A percentile compares a stretch with the other conserved stretches of the same genome.
These are phyloP conservation scores for Morone chrysops DNA, from an alignment of 2,113 vertebrate genomes.

Conservation along the genomic window DNA sequence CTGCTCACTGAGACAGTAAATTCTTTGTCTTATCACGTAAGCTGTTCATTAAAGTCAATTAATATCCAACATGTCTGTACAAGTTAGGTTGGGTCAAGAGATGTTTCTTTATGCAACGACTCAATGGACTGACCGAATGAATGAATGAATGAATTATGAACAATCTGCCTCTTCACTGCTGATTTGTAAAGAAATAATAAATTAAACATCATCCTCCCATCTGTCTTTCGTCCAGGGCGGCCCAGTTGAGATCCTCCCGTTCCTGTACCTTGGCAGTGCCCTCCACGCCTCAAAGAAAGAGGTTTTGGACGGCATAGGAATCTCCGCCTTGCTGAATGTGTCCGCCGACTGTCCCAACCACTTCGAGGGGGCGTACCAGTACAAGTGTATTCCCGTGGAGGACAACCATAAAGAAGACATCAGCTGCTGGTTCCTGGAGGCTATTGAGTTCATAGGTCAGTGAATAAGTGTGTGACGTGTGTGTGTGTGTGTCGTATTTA, in stretches of 20 bases:
- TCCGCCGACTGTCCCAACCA: slow-evolving; percentile 98
- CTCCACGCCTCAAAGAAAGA: slow-evolving; percentile 97
- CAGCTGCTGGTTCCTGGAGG: slow-evolving; percentile 99
- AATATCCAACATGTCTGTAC: background rate
- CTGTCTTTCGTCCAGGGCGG: slow-evolving; percentile 87
- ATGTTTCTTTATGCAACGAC: background rate
- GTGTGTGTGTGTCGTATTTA: slow-evolving; percentile 6
- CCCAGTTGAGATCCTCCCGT: slow-evolving; percentile 97
- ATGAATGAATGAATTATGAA: slow-evolving; percentile 22
- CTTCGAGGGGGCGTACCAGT: slow-evolving; percentile 95
- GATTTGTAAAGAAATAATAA: background rate
- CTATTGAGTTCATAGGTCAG: slow-evolving; percentile 98
- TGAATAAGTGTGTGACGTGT: slow-evolving; percentile 16
- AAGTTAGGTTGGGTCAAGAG: slow-evolving; percentile 4
- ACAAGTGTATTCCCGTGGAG: slow-evolving; percentile 97
- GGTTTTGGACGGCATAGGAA: slow-evolving; percentile 92
- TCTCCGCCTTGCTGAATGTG: slow-evolving; percentile 96
- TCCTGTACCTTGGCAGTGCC: slow-evolving; percentile 97
- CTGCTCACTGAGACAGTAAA: slow-evolving; percentile 24
- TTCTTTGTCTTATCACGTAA: slow-evolving; percentile 33
- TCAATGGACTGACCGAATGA: background rate
- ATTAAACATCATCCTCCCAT: slow-evolving; percentile 14
- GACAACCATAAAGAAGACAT: slow-evolving; percentile 99
- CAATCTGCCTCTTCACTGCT: background rate
- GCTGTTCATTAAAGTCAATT: slow-evolving; percentile 11